Base-by-base conservation (phyloP, 2,888 invertebrate genomes). In the Clivina fossor region DNA sequence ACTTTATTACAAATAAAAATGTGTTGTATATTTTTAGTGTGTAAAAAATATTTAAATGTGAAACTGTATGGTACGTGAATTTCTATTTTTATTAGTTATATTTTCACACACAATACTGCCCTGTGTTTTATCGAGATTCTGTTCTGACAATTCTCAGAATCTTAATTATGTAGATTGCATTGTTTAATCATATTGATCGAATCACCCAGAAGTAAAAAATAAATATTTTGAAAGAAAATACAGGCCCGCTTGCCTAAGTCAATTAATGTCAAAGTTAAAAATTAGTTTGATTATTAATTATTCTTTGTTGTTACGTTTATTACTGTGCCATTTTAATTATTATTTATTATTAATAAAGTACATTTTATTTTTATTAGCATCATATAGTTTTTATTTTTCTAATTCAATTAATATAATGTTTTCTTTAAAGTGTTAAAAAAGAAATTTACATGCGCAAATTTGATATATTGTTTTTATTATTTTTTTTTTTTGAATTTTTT, bases 1-100 rank as follows among this genome's bases (percentile, higher is more conserved):
- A 40, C n/a, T n/a, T n/a, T n/a, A n/a, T n/a, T 19, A 40, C 43
- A 37, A 44, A 13, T 16, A 24, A 22, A 22, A 24, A 18, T 53
- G 53, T 53, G 53, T 51, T 51, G 51, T 53, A 53, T 53, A 53
- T 53, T 53, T 37, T 28, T 53, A 53, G 53, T 53, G 53, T 53
- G 40, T 40, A 51, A 50, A 51, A 53, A 44, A 53, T 53, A 35
- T 55, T 30, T 26, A 55, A 40, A 46, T 54, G 54, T n/a, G n/a
- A n/a, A 53, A 46, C 46, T 47, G 40, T 55, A 46, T 47, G 55
- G 55, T 55, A 55, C 38, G 55, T 55, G 47, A 55, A 28, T 32
- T 30, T 46, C 18, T 46, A 24, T 53, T 53, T 43, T 28, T 53
- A 43, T 46, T 54, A 13, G 26, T 54, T 26, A 26, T 46, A 22